Conservation (phyloP, 2,888 invertebrate genomes). For the Pherbina coryleti region DNA sequence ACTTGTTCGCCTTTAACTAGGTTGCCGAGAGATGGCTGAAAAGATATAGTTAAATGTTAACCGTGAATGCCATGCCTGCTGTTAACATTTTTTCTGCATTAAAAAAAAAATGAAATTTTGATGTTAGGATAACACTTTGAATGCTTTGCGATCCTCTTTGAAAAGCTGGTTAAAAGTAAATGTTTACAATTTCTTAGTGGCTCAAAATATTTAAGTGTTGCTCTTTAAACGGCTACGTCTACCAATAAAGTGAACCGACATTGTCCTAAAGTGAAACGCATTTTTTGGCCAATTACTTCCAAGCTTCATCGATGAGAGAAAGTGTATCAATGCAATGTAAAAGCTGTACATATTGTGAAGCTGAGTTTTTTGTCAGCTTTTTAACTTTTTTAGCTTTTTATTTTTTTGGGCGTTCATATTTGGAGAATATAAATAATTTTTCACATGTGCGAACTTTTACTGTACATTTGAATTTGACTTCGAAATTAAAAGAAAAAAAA, state of each 20-base stretch:
- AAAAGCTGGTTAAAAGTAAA: too few relatives aligned
- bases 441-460: constrained; percentile 14
- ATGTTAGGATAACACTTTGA: too few relatives aligned
- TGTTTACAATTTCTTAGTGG: not conserved
- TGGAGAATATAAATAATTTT: constrained; percentile 23
- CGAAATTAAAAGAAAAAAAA: not conserved
- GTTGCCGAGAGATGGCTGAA: too few relatives aligned
- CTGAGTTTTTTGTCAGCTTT: not conserved
- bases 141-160: too few relatives aligned
- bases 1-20: too few relatives aligned
- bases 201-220: not conserved
- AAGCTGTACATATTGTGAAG: not conserved
- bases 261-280: constrained; percentile 25
- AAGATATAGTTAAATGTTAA: too few relatives aligned
- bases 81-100: too few relatives aligned
- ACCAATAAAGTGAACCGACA: not conserved
- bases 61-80: too few relatives aligned
- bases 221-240: too few relatives aligned
- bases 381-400: not conserved
- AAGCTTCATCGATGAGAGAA: not conserved
- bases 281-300: not conserved
- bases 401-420: not conserved
- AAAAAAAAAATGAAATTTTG: too few relatives aligned
- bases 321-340: not conserved
- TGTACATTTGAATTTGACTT: not conserved